Evolutionary conservation across 35 echinoderm and acorn worm species (phyloP).

Genomic region (Lytechinus variegatus): DNA sequence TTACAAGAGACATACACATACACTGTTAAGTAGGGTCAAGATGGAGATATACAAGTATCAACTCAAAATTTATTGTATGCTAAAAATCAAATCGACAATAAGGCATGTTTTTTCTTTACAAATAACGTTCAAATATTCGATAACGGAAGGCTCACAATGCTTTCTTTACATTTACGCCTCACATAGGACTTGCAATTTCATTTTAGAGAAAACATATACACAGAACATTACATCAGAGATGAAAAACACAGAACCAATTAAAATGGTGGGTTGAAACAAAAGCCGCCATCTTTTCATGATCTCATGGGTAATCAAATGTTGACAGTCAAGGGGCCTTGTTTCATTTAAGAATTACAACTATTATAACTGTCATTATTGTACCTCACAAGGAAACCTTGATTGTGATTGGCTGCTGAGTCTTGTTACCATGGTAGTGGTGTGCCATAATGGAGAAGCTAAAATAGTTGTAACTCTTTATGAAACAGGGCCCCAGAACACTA

Average conservation of each 20-base stretch:
- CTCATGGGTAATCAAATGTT: background rate
- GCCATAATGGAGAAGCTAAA: too few relatives aligned
- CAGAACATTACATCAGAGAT: background rate
- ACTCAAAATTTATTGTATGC: background rate
- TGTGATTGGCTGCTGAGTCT: too few relatives aligned
- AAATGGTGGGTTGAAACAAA: background rate
- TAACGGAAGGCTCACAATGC: background rate
- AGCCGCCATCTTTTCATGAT: background rate
- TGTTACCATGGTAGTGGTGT: too few relatives aligned
- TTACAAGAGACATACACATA: too few relatives aligned
- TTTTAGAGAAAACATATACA: background rate
- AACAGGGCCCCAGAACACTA: too few relatives aligned
- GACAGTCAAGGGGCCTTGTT: background rate
- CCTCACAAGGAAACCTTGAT: too few relatives aligned
- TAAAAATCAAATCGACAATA: background rate
- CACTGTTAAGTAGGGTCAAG: background rate
- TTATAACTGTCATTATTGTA: too few relatives aligned
- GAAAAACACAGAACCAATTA: background rate
- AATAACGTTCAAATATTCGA: background rate
- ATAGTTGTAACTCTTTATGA: too few relatives aligned
- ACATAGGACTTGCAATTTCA: background rate
- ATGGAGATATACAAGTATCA: background rate
- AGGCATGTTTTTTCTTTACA: background rate
- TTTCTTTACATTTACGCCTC: background rate
- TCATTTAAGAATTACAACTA: too few relatives aligned